Conservation (phyloP, 2,888 invertebrate genomes). For the Zootermopsis nevadensis region DNA sequence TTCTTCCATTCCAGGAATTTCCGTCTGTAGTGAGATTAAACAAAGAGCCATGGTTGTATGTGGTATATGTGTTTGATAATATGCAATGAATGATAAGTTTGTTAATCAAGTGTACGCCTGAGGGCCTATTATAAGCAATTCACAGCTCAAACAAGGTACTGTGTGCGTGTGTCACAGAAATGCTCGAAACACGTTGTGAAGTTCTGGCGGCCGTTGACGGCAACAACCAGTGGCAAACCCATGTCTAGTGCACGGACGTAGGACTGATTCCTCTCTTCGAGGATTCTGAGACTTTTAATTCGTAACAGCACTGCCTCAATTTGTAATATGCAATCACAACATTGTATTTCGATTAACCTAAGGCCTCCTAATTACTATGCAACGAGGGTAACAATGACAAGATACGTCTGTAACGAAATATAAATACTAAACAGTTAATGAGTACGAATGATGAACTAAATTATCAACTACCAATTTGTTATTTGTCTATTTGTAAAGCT, state of each 20-base stretch:
- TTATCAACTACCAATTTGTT: too few relatives aligned
- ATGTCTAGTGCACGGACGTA: not conserved
- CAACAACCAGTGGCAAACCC: not conserved
- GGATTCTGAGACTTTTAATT: not conserved
- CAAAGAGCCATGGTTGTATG: not conserved
- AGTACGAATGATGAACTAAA: too few relatives aligned
- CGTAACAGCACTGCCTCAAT: too few relatives aligned
- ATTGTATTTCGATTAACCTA: not conserved
- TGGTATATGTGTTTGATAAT: not conserved
- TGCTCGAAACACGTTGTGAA: slow-evolving; percentile 18
- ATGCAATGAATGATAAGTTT: not conserved
- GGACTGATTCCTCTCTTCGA: too few relatives aligned
- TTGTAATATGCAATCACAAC: too few relatives aligned
- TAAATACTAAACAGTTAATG: too few relatives aligned
- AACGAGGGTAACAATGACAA: too few relatives aligned
- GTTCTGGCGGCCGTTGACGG: not conserved
- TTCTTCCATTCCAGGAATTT: slow-evolving; percentile 15
- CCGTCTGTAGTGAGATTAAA: not conserved
- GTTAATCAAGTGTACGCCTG: not conserved
- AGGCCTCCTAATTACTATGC: not conserved
- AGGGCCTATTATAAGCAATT: not conserved
- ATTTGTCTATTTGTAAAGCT: not conserved
- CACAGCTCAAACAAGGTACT: not conserved
- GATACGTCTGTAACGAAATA: too few relatives aligned
- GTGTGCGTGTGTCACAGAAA: not conserved